Conservation (phyloP, 53 echinoderm and acorn worm genomes). For the Actinopyga echinites region DNA sequence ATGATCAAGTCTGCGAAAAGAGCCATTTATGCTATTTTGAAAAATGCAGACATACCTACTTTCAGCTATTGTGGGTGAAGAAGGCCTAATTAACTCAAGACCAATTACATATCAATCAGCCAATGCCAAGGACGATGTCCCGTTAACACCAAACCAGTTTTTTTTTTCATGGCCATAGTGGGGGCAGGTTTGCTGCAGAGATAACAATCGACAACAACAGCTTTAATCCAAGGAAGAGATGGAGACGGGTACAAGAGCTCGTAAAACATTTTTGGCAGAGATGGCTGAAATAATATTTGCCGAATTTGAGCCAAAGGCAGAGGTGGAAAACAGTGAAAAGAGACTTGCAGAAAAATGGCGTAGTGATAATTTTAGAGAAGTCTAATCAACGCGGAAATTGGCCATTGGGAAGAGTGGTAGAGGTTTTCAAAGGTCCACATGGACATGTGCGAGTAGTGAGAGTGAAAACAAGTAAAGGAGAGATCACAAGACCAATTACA, state of each 20-base stretch:
- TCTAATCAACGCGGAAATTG: background rate
- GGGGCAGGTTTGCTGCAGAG: conserved; percentile 19
- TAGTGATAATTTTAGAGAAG: background rate
- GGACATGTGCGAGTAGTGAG: background rate
- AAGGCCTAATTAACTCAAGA: conserved; percentile 7
- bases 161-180: background rate
- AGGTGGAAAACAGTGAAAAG: background rate
- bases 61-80: conserved; percentile 4
- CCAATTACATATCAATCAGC: conserved; percentile 18
- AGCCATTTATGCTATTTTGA: conserved; percentile 15
- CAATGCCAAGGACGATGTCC: background rate
- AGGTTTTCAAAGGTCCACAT: background rate
- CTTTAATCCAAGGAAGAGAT: background rate
- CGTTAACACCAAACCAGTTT: conserved; percentile 8
- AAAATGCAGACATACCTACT: conserved; percentile 22
- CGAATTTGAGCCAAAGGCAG: background rate
- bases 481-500: background rate
- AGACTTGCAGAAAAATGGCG: conserved; percentile 2
- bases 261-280: conserved; percentile 22
- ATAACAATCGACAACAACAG: background rate
- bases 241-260: conserved; percentile 22
- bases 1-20: conserved; percentile 8
- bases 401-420: background rate
- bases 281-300: conserved; percentile 22
- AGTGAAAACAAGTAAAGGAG: background rate